These are phyloP conservation scores for Netelia inedita DNA, from an alignment of 2,888 invertebrate genomes.

Conservation along the genomic window DNA sequence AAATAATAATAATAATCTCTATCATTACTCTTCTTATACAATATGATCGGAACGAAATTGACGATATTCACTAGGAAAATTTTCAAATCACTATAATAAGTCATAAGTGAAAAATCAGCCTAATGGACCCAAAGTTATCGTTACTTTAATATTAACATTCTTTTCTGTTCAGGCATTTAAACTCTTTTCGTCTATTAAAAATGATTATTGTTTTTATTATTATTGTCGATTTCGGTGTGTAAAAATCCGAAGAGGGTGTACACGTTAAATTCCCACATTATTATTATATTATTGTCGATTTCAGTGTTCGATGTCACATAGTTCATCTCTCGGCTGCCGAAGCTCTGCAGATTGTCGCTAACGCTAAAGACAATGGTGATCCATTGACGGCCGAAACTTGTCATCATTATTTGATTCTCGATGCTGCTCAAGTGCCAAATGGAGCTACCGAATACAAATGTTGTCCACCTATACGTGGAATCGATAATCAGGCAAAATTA, in stretches of 20 bases:
- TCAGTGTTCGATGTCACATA: conserved; percentile 89
- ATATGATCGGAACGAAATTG: no score
- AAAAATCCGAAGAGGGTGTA: no score
- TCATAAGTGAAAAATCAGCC: no score
- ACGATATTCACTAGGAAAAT: no score
- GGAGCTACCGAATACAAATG: conserved; percentile 90
- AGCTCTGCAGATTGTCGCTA: conserved; percentile 87
- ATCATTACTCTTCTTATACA: no score
- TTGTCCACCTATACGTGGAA: conserved; percentile 89
- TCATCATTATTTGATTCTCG: conserved; percentile 89
- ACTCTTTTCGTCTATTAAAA: background rate
- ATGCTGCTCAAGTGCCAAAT: conserved; percentile 88
- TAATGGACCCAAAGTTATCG: no score
- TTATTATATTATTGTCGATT: conserved; percentile 41
- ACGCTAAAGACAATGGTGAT: conserved; percentile 86
- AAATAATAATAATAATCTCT: no score
- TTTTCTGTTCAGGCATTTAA: no score
- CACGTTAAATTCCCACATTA: no score
- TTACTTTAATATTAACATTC: no score
- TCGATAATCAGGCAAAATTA: conserved; percentile 88
- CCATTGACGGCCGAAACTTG: conserved; percentile 91
- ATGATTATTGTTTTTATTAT: conserved; percentile 8
- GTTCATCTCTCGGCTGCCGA: conserved; percentile 89
- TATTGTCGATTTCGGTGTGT: conserved; percentile 85
- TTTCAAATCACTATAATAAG: no score